These are phyloP conservation scores for Orchesella flavescens DNA, from an alignment of 2,888 invertebrate species.

Conservation along the genomic window DNA sequence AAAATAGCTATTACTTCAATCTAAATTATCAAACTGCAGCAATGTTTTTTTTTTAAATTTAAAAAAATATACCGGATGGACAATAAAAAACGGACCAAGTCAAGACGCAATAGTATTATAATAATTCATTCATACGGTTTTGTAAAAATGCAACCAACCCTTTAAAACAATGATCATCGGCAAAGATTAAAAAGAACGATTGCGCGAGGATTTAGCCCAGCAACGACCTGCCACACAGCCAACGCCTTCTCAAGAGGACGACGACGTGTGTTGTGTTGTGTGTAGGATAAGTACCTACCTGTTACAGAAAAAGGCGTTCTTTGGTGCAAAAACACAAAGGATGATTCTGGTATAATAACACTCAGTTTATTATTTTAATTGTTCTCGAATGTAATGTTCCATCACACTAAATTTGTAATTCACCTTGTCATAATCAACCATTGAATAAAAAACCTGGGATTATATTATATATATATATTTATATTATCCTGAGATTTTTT, in stretches of 20 bases:
- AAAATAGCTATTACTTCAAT: constrained; percentile 26
- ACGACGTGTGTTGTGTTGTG: too few relatives aligned
- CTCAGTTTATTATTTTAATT: constrained; percentile 25
- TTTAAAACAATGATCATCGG: constrained; percentile 7
- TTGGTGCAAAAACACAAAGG: constrained; percentile 41
- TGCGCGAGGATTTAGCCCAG: too few relatives aligned
- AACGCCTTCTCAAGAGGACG: constrained; percentile 26
- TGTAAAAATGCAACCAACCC: constrained; percentile 23
- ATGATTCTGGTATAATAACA: constrained; percentile 9
- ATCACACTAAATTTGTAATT: constrained; percentile 15
- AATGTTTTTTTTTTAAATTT: background rate
- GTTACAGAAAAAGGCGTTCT: constrained; percentile 23
- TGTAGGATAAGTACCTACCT: background rate
- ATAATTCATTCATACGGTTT: background rate
- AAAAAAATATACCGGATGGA: constrained; percentile 16
- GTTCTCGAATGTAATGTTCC: constrained; percentile 9
- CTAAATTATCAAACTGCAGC: constrained; percentile 4
- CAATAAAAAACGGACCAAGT: constrained; percentile 33
- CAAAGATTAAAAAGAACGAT: background rate
- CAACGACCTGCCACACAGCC: constrained; percentile 14
- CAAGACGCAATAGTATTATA: background rate
- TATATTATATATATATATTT: background rate
- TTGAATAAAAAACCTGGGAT: constrained; percentile 8
- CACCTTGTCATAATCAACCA: constrained; percentile 23
- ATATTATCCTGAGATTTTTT: too few relatives aligned